Conservation (phyloP, 2,888 invertebrate species). For the Coenonympha glycerion region DNA sequence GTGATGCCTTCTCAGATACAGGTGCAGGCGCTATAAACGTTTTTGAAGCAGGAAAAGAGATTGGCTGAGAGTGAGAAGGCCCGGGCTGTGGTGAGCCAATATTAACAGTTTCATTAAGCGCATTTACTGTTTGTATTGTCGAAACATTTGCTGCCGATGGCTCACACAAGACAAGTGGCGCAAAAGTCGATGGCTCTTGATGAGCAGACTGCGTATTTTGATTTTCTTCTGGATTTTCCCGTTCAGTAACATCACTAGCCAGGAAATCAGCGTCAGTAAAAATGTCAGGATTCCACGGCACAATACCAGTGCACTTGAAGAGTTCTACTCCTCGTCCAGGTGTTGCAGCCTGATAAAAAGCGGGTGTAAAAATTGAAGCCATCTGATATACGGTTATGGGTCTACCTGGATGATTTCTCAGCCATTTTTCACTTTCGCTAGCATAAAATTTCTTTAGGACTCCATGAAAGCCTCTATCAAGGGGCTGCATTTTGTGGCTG, state of each 20-base stretch:
- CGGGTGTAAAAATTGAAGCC: background rate
- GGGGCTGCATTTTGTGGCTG: slow-evolving; percentile 22
- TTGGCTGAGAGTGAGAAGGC: too few relatives aligned
- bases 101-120: too few relatives aligned
- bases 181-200: too few relatives aligned
- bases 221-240: too few relatives aligned
- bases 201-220: too few relatives aligned
- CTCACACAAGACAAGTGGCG: too few relatives aligned
- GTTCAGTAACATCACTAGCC: background rate
- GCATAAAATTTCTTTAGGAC: slow-evolving; percentile 28
- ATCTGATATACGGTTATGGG: slow-evolving; percentile 16
- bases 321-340: background rate
- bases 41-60: too few relatives aligned
- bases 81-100: too few relatives aligned
- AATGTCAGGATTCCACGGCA: background rate
- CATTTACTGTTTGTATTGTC: too few relatives aligned
- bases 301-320: background rate
- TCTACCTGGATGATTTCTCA: slow-evolving; percentile 30
- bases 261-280: background rate
- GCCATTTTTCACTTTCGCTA: slow-evolving; percentile 31
- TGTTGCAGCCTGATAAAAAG: background rate
- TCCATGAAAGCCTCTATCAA: slow-evolving; percentile 22
- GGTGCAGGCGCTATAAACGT: too few relatives aligned
- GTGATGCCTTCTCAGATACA: too few relatives aligned
- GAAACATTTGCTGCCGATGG: too few relatives aligned